Conservation (phyloP, 2,888 invertebrate species). For the Uloborus plumipes region DNA sequence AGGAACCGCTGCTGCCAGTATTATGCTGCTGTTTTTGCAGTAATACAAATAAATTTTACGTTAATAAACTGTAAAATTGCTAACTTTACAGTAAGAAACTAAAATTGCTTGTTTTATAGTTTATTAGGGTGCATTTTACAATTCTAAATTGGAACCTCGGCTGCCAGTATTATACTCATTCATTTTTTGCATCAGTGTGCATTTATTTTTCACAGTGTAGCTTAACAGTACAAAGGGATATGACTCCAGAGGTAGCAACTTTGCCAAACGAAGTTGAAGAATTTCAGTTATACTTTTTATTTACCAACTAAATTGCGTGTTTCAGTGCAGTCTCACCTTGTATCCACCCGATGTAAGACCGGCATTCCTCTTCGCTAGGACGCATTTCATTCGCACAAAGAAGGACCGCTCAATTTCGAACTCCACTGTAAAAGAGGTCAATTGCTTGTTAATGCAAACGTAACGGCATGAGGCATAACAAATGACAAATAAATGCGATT, state of each 20-base stretch:
- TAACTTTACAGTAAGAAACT: no score
- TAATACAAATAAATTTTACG: no score
- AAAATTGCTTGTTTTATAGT: no score
- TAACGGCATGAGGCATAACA: not conserved
- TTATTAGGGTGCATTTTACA: no score
- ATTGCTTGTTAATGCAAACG: not conserved
- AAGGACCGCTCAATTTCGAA: slow-evolving; percentile 92
- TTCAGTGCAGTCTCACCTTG: slow-evolving; percentile 78
- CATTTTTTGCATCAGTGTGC: no score
- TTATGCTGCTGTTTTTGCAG: no score
- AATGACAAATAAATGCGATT: no score
- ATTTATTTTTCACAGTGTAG: no score
- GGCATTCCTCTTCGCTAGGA: slow-evolving; percentile 95
- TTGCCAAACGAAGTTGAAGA: not conserved
- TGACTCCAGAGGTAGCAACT: not conserved
- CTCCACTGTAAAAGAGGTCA: slow-evolving; percentile 70
- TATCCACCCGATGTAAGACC: slow-evolving; percentile 94
- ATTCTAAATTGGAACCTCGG: no score
- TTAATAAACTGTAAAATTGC: no score
- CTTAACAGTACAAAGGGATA: not conserved
- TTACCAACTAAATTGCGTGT: not conserved
- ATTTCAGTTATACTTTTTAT: not conserved
- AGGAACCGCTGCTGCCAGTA: no score
- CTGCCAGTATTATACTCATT: no score
- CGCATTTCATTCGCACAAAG: slow-evolving; percentile 97